Percentiles rank a stretch among this genome's conserved stretches.
Evolutionary conservation across 2,797 vertebrate species (phyloP).

Genomic region (Squalus acanthias): DNA sequence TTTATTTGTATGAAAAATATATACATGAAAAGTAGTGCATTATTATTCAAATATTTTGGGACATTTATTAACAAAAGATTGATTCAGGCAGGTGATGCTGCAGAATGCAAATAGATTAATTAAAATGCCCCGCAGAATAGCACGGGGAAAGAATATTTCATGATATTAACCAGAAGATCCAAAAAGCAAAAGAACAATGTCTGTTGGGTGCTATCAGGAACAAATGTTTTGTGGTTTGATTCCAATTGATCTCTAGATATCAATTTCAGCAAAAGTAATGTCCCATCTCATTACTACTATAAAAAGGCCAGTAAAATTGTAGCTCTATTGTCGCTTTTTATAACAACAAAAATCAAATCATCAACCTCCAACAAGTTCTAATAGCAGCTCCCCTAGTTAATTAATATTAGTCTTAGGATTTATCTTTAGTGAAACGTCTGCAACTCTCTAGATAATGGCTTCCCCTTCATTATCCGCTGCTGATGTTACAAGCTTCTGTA

Average conservation of each 20-base stretch:
- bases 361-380: background rate
- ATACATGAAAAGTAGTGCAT: background rate
- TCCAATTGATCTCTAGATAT: background rate
- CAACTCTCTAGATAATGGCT: background rate
- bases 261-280: background rate
- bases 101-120: background rate
- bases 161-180: background rate
- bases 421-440: background rate
- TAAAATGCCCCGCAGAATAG: background rate
- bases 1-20: background rate
- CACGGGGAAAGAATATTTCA: background rate
- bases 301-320: background rate
- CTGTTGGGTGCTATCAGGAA: background rate
- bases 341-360: background rate
- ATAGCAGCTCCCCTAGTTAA: background rate
- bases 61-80: background rate
- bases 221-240: background rate
- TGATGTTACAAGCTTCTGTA: background rate
- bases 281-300: background rate
- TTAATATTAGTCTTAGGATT: background rate
- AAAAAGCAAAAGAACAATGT: background rate
- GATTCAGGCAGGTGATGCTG: background rate
- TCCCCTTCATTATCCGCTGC: background rate
- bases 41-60: background rate
- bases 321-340: background rate